Conservation (phyloP, 2,888 invertebrate species). For the Tetheella fluctuosa region DNA sequence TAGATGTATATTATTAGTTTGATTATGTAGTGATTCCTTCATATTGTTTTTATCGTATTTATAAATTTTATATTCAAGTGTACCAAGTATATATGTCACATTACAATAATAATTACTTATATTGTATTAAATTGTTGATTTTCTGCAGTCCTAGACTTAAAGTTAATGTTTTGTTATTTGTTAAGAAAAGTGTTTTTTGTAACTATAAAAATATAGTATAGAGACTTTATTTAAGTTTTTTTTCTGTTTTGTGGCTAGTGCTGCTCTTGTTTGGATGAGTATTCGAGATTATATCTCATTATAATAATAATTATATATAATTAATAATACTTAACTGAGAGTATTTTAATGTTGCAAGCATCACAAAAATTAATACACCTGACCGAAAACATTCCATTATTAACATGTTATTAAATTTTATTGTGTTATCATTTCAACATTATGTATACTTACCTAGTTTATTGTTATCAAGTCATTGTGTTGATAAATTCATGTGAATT, state of each 20-base stretch:
- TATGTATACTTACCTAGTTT: constrained; percentile 16
- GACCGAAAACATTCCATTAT: constrained; percentile 65
- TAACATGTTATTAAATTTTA: constrained; percentile 18
- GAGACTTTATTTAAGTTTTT: constrained; percentile 32
- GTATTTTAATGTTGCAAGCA: constrained; percentile 61
- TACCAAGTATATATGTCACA: background rate
- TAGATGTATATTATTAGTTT: background rate
- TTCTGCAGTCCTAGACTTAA: constrained; percentile 28
- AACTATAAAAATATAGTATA: constrained; percentile 16
- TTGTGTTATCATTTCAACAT: constrained; percentile 19
- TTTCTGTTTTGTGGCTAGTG: constrained; percentile 52
- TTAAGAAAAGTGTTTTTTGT: background rate
- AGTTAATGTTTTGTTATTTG: constrained; percentile 2
- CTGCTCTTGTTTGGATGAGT: constrained; percentile 59
- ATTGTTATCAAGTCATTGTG: constrained; percentile 26
- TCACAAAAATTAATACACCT: constrained; percentile 45
- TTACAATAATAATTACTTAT: background rate
- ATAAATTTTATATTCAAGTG: background rate
- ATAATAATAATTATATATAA: constrained; percentile 30
- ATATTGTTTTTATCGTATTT: background rate
- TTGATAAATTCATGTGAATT: constrained; percentile 32
- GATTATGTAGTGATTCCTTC: background rate
- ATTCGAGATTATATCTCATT: constrained; percentile 58
- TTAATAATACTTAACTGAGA: constrained; percentile 38
- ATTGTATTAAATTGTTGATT: constrained; percentile 36